Evolutionary conservation across 2,888 invertebrate genomes (phyloP).

Genomic region (Parthenolecanium corni): DNA sequence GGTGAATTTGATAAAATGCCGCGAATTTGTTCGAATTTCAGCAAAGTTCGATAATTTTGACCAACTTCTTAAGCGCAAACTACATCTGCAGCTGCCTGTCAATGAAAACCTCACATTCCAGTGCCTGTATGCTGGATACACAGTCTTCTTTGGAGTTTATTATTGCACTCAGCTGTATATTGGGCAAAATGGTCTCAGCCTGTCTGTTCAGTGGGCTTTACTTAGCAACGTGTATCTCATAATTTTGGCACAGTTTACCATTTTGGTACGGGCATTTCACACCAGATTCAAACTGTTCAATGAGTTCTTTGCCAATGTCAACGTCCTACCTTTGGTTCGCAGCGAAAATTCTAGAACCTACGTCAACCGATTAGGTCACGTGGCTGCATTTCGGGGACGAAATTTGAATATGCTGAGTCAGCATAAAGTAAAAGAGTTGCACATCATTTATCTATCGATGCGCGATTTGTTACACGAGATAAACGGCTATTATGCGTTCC

Average conservation of each 20-base stretch:
- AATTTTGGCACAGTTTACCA: conserved; percentile 14
- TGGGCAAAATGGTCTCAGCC: background rate
- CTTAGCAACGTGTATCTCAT: conserved; percentile 20
- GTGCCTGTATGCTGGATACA: conserved; percentile 2
- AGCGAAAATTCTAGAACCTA: background rate
- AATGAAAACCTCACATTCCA: conserved; percentile 2
- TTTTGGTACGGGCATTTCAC: conserved; percentile 10
- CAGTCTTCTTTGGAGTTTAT: conserved; percentile 14
- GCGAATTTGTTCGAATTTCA: conserved; percentile 1
- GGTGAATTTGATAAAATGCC: conserved; percentile 16
- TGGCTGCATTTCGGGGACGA: background rate
- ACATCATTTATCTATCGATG: conserved; percentile 18
- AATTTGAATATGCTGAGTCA: conserved; percentile 18
- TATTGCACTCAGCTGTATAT: conserved; percentile 12
- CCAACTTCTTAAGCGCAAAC: conserved; percentile 6
- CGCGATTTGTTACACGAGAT: conserved; percentile 25
- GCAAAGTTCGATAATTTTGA: conserved; percentile 18
- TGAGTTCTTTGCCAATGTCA: conserved; percentile 5
- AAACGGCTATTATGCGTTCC: conserved; percentile 28
- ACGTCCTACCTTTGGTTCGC: background rate
- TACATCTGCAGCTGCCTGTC: conserved; percentile 6
- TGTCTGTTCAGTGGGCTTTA: conserved; percentile 17
- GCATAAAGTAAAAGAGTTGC: conserved; percentile 14
- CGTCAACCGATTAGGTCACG: background rate
- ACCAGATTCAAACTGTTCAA: conserved; percentile 20